A percentile compares a stretch with the other conserved stretches of the same genome.
phyloP scores from a whole-genome alignment of 2,797 vertebrate species.

The Distichodus sexfasciatus region DNA sequence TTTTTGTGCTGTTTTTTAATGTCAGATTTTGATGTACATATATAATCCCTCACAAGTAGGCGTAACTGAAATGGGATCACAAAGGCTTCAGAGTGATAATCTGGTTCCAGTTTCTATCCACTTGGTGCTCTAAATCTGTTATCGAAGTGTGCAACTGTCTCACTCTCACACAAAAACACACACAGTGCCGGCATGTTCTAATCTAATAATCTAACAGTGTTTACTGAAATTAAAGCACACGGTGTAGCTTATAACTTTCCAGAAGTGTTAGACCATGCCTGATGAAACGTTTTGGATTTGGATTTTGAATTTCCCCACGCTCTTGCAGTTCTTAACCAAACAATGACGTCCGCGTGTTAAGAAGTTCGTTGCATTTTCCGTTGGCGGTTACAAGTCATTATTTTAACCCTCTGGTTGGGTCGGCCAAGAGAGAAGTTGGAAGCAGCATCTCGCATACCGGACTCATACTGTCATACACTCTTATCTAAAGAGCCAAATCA shows the following conservation, averaged over 20 bases:
- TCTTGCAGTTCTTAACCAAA: too few species aligned
- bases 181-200: too few species aligned
- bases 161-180: not conserved
- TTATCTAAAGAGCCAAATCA: not conserved
- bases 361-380: not conserved
- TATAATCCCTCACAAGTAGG: constrained; percentile 4
- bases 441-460: constrained; percentile 13
- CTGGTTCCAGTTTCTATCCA: constrained; percentile 16
- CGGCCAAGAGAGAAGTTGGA: not conserved
- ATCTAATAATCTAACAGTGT: too few species aligned
- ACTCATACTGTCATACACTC: constrained; percentile 18
- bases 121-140: constrained; percentile 20
- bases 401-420: not conserved
- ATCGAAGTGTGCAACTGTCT: constrained; percentile 3
- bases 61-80: constrained; percentile 14
- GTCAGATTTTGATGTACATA: too few species aligned
- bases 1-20: too few species aligned
- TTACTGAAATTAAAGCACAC: too few species aligned
- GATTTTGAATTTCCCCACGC: too few species aligned
- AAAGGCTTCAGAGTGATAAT: constrained; percentile 23
- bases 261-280: too few species aligned
- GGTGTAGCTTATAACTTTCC: too few species aligned
- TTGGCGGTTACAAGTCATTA: not conserved
- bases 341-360: not conserved
- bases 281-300: too few species aligned